Evolutionary conservation across 2,797 vertebrate genomes (phyloP).

Genomic region (Lophura swinhoii): DNA sequence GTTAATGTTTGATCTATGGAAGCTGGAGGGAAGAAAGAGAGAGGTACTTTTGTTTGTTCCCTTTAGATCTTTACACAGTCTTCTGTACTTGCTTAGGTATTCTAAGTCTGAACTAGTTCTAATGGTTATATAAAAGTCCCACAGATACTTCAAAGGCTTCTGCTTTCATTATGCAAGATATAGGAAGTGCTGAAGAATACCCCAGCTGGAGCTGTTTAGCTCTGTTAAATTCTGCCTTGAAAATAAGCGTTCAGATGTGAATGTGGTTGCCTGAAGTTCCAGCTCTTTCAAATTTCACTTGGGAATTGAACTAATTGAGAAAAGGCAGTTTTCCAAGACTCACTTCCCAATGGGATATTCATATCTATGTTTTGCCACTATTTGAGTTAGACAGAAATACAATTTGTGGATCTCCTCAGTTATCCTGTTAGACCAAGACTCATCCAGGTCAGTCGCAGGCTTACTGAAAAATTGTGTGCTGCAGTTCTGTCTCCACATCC

Average conservation of each 20-base stretch:
- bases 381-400: background rate
- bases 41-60: background rate
- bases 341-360: background rate
- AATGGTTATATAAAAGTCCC: background rate
- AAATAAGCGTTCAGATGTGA: background rate
- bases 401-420: background rate
- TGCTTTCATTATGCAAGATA: background rate
- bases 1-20: background rate
- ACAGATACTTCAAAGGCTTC: background rate
- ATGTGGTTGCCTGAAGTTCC: background rate
- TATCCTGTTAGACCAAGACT: background rate
- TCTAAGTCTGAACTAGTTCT: background rate
- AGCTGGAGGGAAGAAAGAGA: background rate
- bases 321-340: background rate
- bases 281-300: background rate
- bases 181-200: background rate
- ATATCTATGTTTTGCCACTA: background rate
- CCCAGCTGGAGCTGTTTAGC: background rate
- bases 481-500: background rate
- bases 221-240: slow-evolving; percentile 7
- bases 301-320: background rate
- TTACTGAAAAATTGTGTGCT: background rate
- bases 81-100: background rate
- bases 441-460: background rate
- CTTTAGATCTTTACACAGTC: background rate